These are phyloP conservation scores for Petaurus breviceps DNA, from an alignment of 2,113 vertebrate genomes.

Conservation along the genomic window DNA sequence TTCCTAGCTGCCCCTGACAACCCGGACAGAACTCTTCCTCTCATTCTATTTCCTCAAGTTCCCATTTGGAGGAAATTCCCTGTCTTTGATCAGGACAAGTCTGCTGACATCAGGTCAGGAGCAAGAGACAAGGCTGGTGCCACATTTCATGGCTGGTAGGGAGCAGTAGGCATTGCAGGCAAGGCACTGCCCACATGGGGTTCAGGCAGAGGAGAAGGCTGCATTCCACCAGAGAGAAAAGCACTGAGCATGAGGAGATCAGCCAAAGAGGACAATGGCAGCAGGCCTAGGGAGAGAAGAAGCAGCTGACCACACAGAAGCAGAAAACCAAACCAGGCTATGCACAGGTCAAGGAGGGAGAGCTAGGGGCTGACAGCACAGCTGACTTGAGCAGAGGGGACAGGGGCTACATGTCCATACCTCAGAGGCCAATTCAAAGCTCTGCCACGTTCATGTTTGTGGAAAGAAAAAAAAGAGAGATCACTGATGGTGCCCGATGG, in stretches of 20 bases:
- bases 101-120: neutral
- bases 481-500: fast-evolving
- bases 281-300: neutral
- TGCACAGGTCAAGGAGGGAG: too few relatives aligned
- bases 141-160: too few relatives aligned
- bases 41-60: neutral
- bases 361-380: neutral
- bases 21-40: neutral
- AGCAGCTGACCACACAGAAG: neutral
- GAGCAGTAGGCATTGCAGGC: neutral
- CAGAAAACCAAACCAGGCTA: neutral
- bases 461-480: constrained; percentile 66
- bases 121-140: neutral
- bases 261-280: neutral
- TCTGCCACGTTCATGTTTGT: constrained; percentile 84
- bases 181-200: neutral
- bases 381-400: neutral
- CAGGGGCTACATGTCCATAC: constrained; percentile 83
- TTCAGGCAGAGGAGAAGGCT: neutral
- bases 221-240: neutral
- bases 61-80: neutral
- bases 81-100: too few relatives aligned
- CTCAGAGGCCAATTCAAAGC: constrained; percentile 90
- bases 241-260: neutral
- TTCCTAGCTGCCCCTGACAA: neutral